These are phyloP conservation scores for Lepidocyrtinus sp. DNA, from an alignment of 2,888 invertebrate genomes.

Conservation along the genomic window DNA sequence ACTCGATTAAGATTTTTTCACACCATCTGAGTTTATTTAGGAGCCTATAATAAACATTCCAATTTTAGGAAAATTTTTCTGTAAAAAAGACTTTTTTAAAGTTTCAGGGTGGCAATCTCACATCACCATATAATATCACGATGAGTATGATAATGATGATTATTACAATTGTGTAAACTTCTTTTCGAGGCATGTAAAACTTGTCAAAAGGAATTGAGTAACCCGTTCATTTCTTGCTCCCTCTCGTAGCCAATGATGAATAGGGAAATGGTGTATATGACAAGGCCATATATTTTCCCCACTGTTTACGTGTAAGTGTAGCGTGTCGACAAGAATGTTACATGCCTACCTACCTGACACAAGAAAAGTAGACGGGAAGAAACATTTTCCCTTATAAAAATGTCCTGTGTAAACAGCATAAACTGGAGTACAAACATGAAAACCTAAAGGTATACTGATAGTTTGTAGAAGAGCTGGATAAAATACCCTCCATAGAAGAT, in stretches of 20 bases:
- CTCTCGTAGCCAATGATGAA: neutral
- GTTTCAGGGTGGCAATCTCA: constrained; percentile 24
- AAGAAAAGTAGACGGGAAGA: no score
- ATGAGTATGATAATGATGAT: neutral
- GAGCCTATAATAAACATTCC: neutral
- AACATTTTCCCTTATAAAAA: no score
- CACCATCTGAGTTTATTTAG: neutral
- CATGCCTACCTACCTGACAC: neutral
- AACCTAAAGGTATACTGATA: no score
- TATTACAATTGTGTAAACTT: neutral
- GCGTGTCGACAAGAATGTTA: neutral
- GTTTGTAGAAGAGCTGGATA: no score
- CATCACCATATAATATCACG: constrained; percentile 7
- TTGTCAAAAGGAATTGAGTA: no score
- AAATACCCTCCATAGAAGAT: no score
- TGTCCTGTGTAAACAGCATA: no score
- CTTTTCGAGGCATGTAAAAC: no score
- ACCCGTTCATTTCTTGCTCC: neutral
- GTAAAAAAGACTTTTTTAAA: neutral
- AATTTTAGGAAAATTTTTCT: neutral
- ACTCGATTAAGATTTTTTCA: neutral
- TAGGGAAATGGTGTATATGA: neutral
- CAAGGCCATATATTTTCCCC: neutral
- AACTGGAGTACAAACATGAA: no score
- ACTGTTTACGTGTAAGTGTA: no score